Evolutionary conservation across 2,888 invertebrate species (phyloP), one percentile per base, ranked within the genome.

Genomic region (Gastracanthus pulcherrimus): DNA sequence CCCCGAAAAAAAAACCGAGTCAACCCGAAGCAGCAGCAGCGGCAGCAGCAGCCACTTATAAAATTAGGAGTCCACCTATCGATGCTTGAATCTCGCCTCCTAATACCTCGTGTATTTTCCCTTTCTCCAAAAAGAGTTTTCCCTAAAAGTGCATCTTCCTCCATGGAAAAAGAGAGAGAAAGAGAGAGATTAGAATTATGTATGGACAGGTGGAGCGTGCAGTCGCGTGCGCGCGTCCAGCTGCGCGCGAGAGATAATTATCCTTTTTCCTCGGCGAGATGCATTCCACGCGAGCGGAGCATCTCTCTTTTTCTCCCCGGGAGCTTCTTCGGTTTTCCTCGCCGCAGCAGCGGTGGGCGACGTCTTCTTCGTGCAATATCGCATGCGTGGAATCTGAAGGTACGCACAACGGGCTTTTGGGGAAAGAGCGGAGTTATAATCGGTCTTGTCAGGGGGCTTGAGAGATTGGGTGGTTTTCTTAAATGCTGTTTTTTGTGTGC

Each of bases 181-280:
- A 29, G 19, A 19, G 34, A 60, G 60, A 69, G 74, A 80, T 80
- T 74, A 74, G 60, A 74, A 74, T 80, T 60, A 67, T 74, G 36
- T 60, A 74, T 58, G 69, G 69, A 67, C 80, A 80, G 80, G 80
- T 80, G 80, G 23, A 62, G 41, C 7, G 11, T n/a, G n/a, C n/a
- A n/a, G 80, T 29, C 36, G 60, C 71, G 34, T 48, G 41, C 58
- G 74, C 60, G 36, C 62, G 3, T 71, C 67, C 74, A 69, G 60
- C 80, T 69, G 74, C 69, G 66, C 45, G 41, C 71, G 26, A 29
- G 7, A 41, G 66, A 58, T 74, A 80, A 80, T 80, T 80, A 80
- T 74, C 80, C 69, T 69, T 74, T 80, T 55, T 34, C 62, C 31
- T 19, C n/a, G 34, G n/a, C n/a, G 19, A 60, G 34, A 41, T 7